These are phyloP conservation scores for Orbicella faveolata DNA, from an alignment of 64 coral and sea anemone genomes.

Conservation along the genomic window DNA sequence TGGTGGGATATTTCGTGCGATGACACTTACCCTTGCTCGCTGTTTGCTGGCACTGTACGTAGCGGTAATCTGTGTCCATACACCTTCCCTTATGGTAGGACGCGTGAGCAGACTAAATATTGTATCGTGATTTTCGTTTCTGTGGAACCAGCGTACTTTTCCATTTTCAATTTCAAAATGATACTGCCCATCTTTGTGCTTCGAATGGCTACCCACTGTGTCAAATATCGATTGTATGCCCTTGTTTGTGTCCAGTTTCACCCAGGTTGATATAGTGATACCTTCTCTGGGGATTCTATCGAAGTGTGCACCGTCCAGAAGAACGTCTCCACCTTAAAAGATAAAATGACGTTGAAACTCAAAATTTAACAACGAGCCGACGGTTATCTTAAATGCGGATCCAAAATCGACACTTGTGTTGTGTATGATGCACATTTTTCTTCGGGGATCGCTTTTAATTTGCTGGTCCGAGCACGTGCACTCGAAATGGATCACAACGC, in stretches of 20 bases:
- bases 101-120: constrained; percentile 69
- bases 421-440: too few relatives aligned
- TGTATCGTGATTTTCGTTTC: constrained; percentile 67
- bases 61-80: constrained; percentile 72
- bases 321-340: constrained; percentile 83
- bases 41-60: constrained; percentile 66
- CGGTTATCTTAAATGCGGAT: neutral
- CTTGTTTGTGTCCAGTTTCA: constrained; percentile 86
- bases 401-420: too few relatives aligned
- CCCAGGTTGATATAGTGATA: constrained; percentile 94
- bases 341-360: neutral
- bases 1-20: too few relatives aligned
- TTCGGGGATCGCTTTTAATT: too few relatives aligned
- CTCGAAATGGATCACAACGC: neutral
- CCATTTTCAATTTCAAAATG: constrained; percentile 89
- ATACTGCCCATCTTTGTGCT: constrained; percentile 89
- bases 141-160: constrained; percentile 88
- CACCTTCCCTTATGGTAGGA: constrained; percentile 46
- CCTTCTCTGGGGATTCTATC: constrained; percentile 65
- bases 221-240: constrained; percentile 99
- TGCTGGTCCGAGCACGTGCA: too few relatives aligned
- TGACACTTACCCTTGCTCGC: constrained; percentile 69
- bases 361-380: too few relatives aligned
- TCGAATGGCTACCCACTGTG: constrained; percentile 93
- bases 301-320: constrained; percentile 88